These are phyloP conservation scores for Sorex fumeus DNA, from an alignment of 2,113 vertebrate genomes.

Conservation along the genomic window DNA sequence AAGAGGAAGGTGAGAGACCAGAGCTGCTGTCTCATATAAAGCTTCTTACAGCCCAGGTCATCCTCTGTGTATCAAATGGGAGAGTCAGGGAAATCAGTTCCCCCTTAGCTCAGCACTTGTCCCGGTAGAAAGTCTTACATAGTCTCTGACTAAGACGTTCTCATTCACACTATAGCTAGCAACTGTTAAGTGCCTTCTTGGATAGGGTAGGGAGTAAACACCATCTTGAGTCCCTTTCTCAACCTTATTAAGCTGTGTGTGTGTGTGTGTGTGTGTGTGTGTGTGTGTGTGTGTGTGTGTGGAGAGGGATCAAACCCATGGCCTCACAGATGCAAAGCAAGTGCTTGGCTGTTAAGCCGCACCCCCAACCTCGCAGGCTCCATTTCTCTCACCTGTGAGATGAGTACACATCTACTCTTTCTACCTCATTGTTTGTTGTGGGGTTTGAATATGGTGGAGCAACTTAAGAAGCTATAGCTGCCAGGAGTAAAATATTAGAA, in stretches of 20 bases:
- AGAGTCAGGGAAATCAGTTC: neutral
- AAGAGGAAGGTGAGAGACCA: neutral
- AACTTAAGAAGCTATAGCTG: neutral
- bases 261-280: too few relatives aligned
- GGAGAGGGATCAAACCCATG: too few relatives aligned
- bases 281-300: too few relatives aligned
- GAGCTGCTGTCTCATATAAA: neutral
- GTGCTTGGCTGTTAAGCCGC: too few relatives aligned
- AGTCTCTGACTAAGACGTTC: neutral
- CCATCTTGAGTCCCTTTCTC: neutral
- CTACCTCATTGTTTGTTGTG: conserved; percentile 72
- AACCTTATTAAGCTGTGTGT: neutral
- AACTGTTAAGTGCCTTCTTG: neutral
- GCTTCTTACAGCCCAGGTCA: neutral
- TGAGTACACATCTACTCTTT: neutral
- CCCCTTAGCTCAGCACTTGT: conserved; percentile 16
- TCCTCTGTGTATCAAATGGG: neutral
- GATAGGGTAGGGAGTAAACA: neutral
- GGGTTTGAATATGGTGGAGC: neutral
- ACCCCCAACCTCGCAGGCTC: neutral
- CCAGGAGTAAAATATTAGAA: neutral
- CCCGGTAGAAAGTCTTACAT: neutral
- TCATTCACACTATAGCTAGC: neutral
- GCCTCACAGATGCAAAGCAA: too few relatives aligned
- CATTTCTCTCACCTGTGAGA: conserved; percentile 48